Conservation (phyloP, 2,888 invertebrate genomes). For the Acrobasis repandana region DNA sequence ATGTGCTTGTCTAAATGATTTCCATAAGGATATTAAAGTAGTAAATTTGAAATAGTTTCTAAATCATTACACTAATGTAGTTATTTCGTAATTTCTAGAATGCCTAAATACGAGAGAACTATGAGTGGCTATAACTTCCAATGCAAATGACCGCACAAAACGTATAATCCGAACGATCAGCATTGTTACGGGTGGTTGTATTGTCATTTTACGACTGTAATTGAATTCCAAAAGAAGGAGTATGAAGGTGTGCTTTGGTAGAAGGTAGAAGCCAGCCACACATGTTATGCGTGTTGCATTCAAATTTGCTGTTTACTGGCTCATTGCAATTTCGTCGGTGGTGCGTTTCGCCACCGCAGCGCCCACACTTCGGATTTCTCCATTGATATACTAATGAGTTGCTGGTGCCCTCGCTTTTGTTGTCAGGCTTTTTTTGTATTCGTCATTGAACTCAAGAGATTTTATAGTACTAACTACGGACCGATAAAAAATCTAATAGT, state of each 20-base stretch:
- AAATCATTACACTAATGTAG: constrained; percentile 3
- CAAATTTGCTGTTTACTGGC: constrained; percentile 54
- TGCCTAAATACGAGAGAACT: neutral
- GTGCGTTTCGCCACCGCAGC: constrained; percentile 59
- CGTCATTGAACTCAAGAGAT: constrained; percentile 67
- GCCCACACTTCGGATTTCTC: constrained; percentile 73
- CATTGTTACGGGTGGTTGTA: constrained; percentile 12
- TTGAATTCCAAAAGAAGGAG: constrained; percentile 26
- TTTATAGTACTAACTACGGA: constrained; percentile 24
- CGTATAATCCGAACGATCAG: constrained; percentile 14
- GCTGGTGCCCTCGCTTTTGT: constrained; percentile 55
- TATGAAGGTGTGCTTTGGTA: constrained; percentile 10
- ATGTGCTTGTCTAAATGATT: neutral
- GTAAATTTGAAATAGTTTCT: neutral
- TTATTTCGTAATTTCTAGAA: constrained; percentile 14
- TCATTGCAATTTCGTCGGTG: constrained; percentile 55
- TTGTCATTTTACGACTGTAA: constrained; percentile 23
- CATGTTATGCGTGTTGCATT: constrained; percentile 49
- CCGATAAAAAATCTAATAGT: neutral
- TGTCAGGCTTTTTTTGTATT: constrained; percentile 63
- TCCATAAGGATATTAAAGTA: neutral
- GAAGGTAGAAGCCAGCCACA: constrained; percentile 27
- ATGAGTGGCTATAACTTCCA: neutral
- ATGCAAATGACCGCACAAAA: constrained; percentile 16
- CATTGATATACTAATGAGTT: constrained; percentile 69